Evolutionary conservation across 2,888 invertebrate species (phyloP).

Genomic region (Periphyllus acericola): DNA sequence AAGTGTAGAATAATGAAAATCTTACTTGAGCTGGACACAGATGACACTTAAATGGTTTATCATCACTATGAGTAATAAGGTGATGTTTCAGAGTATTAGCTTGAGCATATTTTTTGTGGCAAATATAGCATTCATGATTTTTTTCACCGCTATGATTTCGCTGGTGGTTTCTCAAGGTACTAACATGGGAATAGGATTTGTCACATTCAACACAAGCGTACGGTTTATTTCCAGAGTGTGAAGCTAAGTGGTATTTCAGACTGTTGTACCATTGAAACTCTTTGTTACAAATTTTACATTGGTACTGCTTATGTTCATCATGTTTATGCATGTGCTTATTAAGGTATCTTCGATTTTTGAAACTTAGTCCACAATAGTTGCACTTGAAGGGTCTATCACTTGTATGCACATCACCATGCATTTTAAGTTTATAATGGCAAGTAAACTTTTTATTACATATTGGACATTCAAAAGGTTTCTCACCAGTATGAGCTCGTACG

Average conservation of each 20-base stretch:
- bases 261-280: constrained; percentile 55
- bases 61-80: constrained; percentile 31
- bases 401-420: constrained; percentile 56
- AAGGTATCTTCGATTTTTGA: constrained; percentile 49
- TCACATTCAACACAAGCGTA: constrained; percentile 34
- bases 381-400: constrained; percentile 46
- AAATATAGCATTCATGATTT: constrained; percentile 33
- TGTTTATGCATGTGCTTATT: constrained; percentile 52
- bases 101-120: constrained; percentile 37
- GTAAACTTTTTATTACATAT: constrained; percentile 58
- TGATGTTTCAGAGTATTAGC: constrained; percentile 27
- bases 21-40: constrained; percentile 51
- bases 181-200: constrained; percentile 33
- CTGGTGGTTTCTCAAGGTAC: constrained; percentile 27
- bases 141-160: constrained; percentile 24
- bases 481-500: constrained; percentile 49
- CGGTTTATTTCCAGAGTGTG: constrained; percentile 25
- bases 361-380: constrained; percentile 44
- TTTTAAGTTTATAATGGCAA: constrained; percentile 59
- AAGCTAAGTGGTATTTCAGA: constrained; percentile 41
- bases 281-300: constrained; percentile 42
- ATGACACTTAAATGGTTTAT: constrained; percentile 53
- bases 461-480: constrained; percentile 49
- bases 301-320: constrained; percentile 8
- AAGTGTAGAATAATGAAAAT: background rate